These are phyloP conservation scores for Xiphophorus birchmanni DNA, from an alignment of 2,797 vertebrate species.

Conservation along the genomic window DNA sequence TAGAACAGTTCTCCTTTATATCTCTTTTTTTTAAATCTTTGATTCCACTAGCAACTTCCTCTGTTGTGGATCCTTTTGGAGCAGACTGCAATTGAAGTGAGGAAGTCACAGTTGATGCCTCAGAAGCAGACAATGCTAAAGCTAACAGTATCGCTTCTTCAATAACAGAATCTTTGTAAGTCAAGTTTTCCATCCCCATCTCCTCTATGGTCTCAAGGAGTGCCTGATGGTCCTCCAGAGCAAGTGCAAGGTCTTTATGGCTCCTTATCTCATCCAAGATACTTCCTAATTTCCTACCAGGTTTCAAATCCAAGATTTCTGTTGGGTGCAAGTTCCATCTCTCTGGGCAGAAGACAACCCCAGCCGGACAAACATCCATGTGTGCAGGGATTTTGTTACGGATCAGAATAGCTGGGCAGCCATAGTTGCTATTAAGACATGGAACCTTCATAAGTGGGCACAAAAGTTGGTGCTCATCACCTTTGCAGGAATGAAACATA, in stretches of 20 bases:
- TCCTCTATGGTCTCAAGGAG: conserved; percentile 94
- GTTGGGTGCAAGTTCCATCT: conserved; percentile 98
- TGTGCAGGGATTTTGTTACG: conserved; percentile 93
- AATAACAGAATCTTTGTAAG: conserved; percentile 26
- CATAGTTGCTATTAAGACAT: conserved; percentile 92
- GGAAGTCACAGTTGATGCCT: conserved; percentile 26
- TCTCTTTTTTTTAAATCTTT: conserved; percentile 79
- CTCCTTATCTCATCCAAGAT: conserved; percentile 94
- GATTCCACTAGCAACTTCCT: conserved; percentile 85
- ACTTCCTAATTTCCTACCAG: conserved; percentile 91
- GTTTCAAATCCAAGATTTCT: conserved; percentile 91
- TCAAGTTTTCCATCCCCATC: conserved; percentile 89
- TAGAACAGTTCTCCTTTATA: conserved; percentile 69
- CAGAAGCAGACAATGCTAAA: conserved; percentile 20
- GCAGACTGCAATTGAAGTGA: conserved; percentile 18
- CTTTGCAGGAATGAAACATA: conserved; percentile 94
- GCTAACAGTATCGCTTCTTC: conserved; percentile 21
- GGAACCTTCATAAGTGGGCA: conserved; percentile 92
- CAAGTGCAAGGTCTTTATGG: conserved; percentile 92
- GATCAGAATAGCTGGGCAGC: conserved; percentile 88
- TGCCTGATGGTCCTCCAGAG: conserved; percentile 95
- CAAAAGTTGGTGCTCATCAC: conserved; percentile 90
- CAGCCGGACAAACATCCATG: conserved; percentile 94
- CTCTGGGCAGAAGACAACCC: conserved; percentile 98
- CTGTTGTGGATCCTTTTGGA: conserved; percentile 74